Percentiles rank a stretch among this genome's conserved stretches.
Conservation (phyloP, 2,797 vertebrate genomes). For the Notamacropus eugenii region DNA sequence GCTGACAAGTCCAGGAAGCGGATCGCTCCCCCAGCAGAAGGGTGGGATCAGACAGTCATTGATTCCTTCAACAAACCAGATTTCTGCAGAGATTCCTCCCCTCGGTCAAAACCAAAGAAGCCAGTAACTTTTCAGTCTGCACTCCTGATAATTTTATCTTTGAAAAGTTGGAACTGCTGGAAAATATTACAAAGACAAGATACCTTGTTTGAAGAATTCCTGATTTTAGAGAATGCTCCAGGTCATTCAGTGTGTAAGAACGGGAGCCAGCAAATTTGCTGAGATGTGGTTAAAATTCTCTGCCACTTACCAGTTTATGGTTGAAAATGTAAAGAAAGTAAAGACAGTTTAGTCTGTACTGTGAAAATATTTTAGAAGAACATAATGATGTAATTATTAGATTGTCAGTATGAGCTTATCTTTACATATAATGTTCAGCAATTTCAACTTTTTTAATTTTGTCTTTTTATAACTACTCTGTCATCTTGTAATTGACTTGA, state of each 20-base stretch:
- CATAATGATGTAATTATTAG: background rate
- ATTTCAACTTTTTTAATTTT: background rate
- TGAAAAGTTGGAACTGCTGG: background rate
- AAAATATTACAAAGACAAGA: background rate
- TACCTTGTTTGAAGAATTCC: background rate
- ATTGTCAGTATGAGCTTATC: background rate
- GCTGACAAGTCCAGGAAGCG: background rate
- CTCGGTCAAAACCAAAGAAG: too few relatives aligned
- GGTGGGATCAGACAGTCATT: too few relatives aligned
- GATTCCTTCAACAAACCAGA: background rate
- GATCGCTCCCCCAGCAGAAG: background rate
- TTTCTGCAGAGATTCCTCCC: background rate
- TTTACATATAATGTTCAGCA: background rate
- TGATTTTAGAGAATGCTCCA: background rate
- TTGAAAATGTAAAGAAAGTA: background rate
- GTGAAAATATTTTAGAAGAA: background rate
- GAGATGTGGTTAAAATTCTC: background rate
- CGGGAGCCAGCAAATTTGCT: background rate
- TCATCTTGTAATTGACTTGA: background rate
- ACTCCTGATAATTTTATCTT: background rate
- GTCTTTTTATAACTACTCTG: background rate
- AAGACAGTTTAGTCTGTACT: background rate
- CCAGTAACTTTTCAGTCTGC: background rate
- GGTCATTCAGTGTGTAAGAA: background rate
- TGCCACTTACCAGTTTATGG: background rate